A percentile compares a stretch with the other conserved stretches of the same genome.
Conservation (phyloP, 2,888 invertebrate species). For the Hyalella azteca region DNA sequence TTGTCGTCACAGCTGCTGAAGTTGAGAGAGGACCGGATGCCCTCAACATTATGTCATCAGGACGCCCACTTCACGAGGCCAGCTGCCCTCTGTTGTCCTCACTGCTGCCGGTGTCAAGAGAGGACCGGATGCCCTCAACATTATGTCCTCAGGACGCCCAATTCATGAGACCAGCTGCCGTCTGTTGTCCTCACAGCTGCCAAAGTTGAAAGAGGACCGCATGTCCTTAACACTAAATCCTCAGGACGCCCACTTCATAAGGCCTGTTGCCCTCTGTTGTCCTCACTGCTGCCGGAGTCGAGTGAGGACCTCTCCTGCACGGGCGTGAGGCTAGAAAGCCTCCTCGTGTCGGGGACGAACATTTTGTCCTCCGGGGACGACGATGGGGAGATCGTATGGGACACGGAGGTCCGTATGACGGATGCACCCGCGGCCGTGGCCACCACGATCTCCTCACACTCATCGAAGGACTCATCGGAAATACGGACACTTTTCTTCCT, state of each 20-base stretch:
- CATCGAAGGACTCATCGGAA: conserved; percentile 58
- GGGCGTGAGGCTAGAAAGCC: conserved; percentile 43
- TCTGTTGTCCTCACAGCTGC: too few relatives aligned
- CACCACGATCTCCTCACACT: conserved; percentile 51
- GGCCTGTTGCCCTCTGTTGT: not conserved
- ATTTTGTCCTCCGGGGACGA: conserved; percentile 46
- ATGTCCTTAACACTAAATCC: too few relatives aligned
- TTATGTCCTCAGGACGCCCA: too few relatives aligned
- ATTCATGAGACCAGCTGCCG: too few relatives aligned
- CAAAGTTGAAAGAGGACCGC: too few relatives aligned
- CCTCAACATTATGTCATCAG: too few relatives aligned
- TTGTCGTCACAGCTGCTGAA: conserved; percentile 39
- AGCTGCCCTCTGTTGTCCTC: conserved; percentile 10
- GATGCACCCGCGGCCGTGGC: conserved; percentile 40
- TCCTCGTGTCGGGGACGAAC: conserved; percentile 27
- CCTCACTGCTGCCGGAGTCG: conserved; percentile 43
- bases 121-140: too few relatives aligned
- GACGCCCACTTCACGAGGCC: not conserved
- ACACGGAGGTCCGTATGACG: conserved; percentile 32
- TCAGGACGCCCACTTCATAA: not conserved
- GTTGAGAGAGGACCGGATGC: conserved; percentile 46
- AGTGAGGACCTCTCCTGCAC: conserved; percentile 50
- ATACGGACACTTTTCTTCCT: conserved; percentile 58
- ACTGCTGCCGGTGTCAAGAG: conserved; percentile 45
- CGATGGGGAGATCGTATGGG: conserved; percentile 44